Percentiles rank a stretch among this genome's conserved stretches.
These are phyloP conservation scores for Imbricaverruca yamaguchii DNA, from an alignment of 2,888 invertebrate species.

Conservation along the genomic window DNA sequence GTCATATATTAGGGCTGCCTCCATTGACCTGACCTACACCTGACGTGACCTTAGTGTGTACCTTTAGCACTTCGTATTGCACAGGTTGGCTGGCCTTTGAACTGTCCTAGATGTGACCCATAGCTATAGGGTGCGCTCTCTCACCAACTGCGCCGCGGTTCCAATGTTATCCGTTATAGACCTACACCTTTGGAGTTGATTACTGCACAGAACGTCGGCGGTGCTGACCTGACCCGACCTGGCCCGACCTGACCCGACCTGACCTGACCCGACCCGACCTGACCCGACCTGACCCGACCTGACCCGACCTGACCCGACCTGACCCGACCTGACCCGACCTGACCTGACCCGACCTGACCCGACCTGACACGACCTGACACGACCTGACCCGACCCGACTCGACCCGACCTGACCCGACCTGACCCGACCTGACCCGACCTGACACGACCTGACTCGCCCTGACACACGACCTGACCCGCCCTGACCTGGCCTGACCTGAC, in stretches of 20 bases:
- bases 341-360: neutral
- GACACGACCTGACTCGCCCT: too few species aligned
- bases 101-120: too few species aligned
- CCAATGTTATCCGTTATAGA: too few species aligned
- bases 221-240: neutral
- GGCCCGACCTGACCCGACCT: neutral
- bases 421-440: neutral
- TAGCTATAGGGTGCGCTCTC: too few species aligned
- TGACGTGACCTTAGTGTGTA: neutral
- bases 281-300: neutral
- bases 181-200: too few species aligned
- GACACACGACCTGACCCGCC: neutral
- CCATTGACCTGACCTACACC: too few species aligned
- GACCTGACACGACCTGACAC: too few species aligned
- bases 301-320: neutral
- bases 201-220: too few species aligned
- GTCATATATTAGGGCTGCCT: too few species aligned
- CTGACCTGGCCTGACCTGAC: neutral
- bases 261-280: neutral
- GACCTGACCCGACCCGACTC: neutral
- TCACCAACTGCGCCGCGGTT: too few species aligned
- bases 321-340: neutral
- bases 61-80: too few species aligned
- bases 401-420: neutral
- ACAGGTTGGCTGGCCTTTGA: too few species aligned